Evolutionary conservation across 2,113 vertebrate genomes (phyloP), one percentile per base, ranked within the genome.

Genomic region (Oreotrochilus melanogaster): DNA sequence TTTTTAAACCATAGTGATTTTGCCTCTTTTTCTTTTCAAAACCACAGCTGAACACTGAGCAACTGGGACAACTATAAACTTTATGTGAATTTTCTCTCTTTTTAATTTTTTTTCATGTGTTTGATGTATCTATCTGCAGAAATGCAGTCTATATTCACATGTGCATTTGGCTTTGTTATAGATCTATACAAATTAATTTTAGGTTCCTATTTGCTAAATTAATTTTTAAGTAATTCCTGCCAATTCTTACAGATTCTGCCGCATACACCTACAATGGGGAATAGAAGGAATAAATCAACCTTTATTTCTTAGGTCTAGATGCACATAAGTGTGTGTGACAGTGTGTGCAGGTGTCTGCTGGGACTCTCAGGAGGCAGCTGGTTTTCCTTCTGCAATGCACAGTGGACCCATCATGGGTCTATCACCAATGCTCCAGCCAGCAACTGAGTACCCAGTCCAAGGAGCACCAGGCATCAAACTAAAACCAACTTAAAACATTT

Each of bases 391-490:
- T 74, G 51, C 5, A 2, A 42, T 11, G 5, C 1, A 0, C 2
- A 2, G 1, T 3, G 0, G 18, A n/a, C n/a, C n/a, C 19, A 6
- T 53, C 11, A 8, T n/a, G 22, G 30, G 4, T 79, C 58, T 78
- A 71, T 39, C 47, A 33, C 7, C 0, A 0, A 4, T 0, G 0
- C 35, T 76, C 22, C 65, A 66, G 56, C 3, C 61, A 54, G 47
- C 1, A 6, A 1, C 3, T 2, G 3, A 65, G 21, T 13, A 24
- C 16, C 24, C 10, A 0, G 9, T 28, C 22, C 14, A 14, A 64
- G 50, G 51, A 74, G 47, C 3, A 2, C 10, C 47, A 86, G 48
- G 7, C n/a, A 14, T 17, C 18, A 60, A 35, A 62, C 47, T 47
- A 30, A 91, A 92, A 84, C 11, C 30, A 66, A 71, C 81, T 78